Evolutionary conservation across 2,797 vertebrate genomes (phyloP).

Genomic region (Bovichtus diacanthus): DNA sequence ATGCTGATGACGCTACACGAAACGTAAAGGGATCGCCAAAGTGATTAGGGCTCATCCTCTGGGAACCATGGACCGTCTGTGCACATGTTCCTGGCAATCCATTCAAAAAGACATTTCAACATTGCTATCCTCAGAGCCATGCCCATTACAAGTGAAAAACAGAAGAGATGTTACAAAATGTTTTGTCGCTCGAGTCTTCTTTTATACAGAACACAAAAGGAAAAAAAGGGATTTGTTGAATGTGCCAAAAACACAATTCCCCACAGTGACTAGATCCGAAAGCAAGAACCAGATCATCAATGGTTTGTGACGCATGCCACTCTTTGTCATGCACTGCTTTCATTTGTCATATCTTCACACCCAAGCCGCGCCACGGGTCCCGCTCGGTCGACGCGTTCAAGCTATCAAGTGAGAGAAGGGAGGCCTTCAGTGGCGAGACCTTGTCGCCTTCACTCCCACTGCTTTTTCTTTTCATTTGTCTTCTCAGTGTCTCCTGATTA

Average conservation of each 20-base stretch:
- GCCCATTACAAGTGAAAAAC: neutral
- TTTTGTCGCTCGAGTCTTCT: neutral
- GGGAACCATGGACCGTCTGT: too few relatives aligned
- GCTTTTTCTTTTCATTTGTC: slow-evolving; percentile 1
- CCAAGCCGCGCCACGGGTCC: slow-evolving; percentile 11
- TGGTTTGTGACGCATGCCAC: neutral
- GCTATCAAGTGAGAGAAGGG: slow-evolving; percentile 25
- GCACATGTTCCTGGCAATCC: too few relatives aligned
- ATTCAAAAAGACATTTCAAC: too few relatives aligned
- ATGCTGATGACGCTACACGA: too few relatives aligned
- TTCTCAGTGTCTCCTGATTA: slow-evolving; percentile 6
- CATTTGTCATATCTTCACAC: slow-evolving; percentile 11
- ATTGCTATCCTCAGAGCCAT: neutral
- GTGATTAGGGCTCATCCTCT: too few relatives aligned
- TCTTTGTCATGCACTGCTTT: slow-evolving; percentile 7
- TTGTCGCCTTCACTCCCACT: slow-evolving; percentile 22
- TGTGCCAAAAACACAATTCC: slow-evolving; percentile 8
- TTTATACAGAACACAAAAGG: neutral
- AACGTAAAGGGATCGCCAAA: too few relatives aligned
- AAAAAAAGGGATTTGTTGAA: neutral
- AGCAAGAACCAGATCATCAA: neutral
- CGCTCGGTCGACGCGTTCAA: slow-evolving; percentile 21
- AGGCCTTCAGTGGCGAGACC: slow-evolving; percentile 31
- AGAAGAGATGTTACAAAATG: neutral
- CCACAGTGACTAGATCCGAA: neutral